Percentiles rank a stretch among this genome's conserved stretches.
These are phyloP conservation scores for Cygnus atratus DNA, from an alignment of 2,113 vertebrate genomes.

Conservation along the genomic window DNA sequence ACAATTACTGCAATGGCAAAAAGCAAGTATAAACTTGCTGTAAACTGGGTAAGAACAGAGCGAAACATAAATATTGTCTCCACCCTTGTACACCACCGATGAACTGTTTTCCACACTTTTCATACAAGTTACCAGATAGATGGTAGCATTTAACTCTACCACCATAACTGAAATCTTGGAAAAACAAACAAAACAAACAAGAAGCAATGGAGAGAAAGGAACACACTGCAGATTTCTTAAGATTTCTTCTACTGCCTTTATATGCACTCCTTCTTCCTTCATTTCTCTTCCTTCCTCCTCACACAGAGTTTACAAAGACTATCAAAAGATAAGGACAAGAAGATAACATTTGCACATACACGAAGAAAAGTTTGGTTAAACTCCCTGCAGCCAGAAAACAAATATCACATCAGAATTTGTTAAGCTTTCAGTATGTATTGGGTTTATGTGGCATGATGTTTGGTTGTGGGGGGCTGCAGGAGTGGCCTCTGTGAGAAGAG, in stretches of 20 bases:
- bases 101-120: background rate
- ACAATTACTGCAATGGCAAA: background rate
- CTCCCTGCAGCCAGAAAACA: background rate
- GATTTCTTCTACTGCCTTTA: background rate
- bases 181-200: background rate
- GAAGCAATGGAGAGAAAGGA: background rate
- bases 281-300: background rate
- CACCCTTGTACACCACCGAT: background rate
- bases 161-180: background rate
- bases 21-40: background rate
- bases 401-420: background rate
- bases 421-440: background rate
- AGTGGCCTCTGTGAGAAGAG: background rate
- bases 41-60: background rate
- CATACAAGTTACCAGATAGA: background rate
- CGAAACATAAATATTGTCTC: background rate
- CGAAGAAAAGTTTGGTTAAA: background rate
- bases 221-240: background rate
- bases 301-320: background rate
- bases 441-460: background rate
- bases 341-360: background rate
- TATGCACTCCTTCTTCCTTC: background rate
- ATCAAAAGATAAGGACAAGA: background rate
- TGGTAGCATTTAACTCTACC: background rate
- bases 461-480: background rate